Conservation (phyloP, 2,113 vertebrate species). For the Porphyrio hochstetteri region DNA sequence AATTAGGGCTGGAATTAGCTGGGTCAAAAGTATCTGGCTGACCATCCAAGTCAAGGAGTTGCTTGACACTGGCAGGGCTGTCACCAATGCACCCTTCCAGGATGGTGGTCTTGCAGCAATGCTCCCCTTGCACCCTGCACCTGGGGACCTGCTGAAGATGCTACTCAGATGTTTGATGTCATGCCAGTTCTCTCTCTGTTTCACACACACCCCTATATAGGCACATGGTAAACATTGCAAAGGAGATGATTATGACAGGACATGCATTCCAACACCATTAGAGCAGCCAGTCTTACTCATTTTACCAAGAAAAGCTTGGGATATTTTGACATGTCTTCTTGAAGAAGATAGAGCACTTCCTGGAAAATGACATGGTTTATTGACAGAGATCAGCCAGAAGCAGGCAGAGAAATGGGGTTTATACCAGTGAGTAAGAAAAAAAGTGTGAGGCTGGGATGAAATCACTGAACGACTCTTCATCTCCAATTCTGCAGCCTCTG, state of each 20-base stretch:
- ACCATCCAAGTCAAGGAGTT: not conserved
- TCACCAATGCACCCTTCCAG: not conserved
- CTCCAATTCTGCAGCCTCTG: not conserved
- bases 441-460: not conserved
- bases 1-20: not conserved
- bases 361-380: not conserved
- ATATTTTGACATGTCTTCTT: not conserved
- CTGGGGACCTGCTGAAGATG: not conserved
- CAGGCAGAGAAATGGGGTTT: not conserved
- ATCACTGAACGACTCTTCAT: not conserved
- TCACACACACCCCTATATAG: not conserved
- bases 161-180: not conserved
- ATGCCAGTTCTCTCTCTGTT: not conserved
- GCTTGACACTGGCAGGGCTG: not conserved
- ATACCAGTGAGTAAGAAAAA: not conserved
- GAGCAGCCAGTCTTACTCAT: not conserved
- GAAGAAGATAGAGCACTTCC: not conserved
- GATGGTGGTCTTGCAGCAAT: not conserved
- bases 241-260: not conserved
- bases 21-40: not conserved
- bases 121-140: not conserved
- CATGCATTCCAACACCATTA: not conserved
- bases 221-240: not conserved
- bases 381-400: not conserved
- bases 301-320: not conserved